Percentiles rank a stretch among this genome's conserved stretches.
These are phyloP conservation scores for Macquaria ambigua DNA, from an alignment of 2,113 vertebrate genomes.

Conservation along the genomic window DNA sequence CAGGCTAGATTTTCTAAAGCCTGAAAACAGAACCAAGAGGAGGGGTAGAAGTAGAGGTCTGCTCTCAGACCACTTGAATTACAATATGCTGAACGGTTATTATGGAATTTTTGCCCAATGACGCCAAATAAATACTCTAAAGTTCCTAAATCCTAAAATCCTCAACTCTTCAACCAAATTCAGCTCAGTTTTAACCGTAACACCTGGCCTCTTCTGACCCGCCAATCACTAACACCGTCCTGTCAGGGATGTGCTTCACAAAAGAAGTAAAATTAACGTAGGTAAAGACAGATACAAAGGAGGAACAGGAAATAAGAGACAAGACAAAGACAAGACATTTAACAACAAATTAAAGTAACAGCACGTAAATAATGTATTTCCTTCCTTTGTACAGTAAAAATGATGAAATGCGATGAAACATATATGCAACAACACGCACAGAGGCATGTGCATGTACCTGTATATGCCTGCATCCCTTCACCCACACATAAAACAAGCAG, in stretches of 20 bases:
- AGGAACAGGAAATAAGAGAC: neutral
- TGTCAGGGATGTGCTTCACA: neutral
- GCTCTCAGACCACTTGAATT: too few relatives aligned
- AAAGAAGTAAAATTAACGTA: too few relatives aligned
- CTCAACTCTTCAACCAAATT: neutral
- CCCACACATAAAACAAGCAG: conserved; percentile 14
- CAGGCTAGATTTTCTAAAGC: too few relatives aligned
- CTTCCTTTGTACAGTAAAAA: neutral
- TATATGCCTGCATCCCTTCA: conserved; percentile 13
- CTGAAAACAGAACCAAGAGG: too few relatives aligned
- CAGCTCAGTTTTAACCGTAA: neutral
- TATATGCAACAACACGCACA: neutral
- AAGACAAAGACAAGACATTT: neutral
- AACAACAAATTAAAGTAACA: neutral
- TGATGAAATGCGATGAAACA: neutral
- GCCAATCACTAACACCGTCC: too few relatives aligned
- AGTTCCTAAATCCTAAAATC: too few relatives aligned
- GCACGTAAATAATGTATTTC: neutral
- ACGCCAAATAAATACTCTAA: too few relatives aligned
- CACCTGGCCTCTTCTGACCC: neutral
- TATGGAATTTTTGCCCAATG: too few relatives aligned
- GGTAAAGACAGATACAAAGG: too few relatives aligned
- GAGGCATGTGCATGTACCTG: neutral
- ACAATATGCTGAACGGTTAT: too few relatives aligned
- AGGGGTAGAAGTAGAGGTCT: too few relatives aligned